Percentiles rank a stretch among this genome's conserved stretches.
phyloP scores from a whole-genome alignment of 2,888 invertebrate genomes.

The Acronicta aceris region DNA sequence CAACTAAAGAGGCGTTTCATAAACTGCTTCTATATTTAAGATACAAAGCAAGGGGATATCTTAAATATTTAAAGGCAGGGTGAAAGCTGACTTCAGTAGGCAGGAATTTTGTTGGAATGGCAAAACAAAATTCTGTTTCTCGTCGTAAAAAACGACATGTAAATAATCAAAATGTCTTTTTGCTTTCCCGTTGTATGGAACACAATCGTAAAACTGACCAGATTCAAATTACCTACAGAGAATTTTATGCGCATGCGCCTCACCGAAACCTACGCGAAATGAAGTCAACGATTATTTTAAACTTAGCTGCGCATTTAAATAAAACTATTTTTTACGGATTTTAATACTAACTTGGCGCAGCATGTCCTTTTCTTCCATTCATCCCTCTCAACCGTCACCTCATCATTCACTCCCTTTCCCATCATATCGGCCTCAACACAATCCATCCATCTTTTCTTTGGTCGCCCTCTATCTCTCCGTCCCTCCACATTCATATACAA shows the following conservation, averaged over 20 bases:
- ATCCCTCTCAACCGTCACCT: no score
- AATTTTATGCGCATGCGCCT: slow-evolving; percentile 19
- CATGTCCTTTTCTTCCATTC: no score
- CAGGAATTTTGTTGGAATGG: slow-evolving; percentile 35
- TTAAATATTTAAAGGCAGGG: slow-evolving; percentile 15
- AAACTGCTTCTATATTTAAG: slow-evolving; percentile 11
- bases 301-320: not conserved
- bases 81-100: slow-evolving; percentile 34
- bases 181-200: slow-evolving; percentile 18
- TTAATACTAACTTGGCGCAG: no score
- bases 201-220: slow-evolving; percentile 44
- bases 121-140: slow-evolving; percentile 41
- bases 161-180: slow-evolving; percentile 42
- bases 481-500: no score
- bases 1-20: not conserved
- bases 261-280: slow-evolving; percentile 11
- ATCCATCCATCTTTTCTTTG: no score
- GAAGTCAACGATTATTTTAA: slow-evolving; percentile 3
- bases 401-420: no score
- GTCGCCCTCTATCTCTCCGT: no score
- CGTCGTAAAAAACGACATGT: slow-evolving; percentile 34
- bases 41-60: slow-evolving; percentile 11
- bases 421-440: no score
- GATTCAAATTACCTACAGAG: slow-evolving; percentile 15
- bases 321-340: no score